Evolutionary conservation across 2,113 vertebrate genomes (phyloP).

Genomic region (Carassius auratus): DNA sequence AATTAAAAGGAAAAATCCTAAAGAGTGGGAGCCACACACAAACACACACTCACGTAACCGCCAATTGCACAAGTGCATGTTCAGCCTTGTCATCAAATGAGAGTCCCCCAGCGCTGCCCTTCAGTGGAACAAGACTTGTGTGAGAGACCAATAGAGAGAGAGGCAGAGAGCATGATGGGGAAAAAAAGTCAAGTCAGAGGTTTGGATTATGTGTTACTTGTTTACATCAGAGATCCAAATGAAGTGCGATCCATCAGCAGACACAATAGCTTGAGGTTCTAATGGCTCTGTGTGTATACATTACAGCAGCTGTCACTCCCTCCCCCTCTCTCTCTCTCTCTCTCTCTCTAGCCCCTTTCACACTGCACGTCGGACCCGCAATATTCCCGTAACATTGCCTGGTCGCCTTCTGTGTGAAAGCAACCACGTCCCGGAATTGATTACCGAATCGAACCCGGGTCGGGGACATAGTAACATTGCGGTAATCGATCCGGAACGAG

Average conservation of each 20-base stretch:
- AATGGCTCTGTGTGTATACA: constrained; percentile 53
- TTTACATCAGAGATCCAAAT: constrained; percentile 53
- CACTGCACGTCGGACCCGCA: too few relatives aligned
- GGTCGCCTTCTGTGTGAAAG: too few relatives aligned
- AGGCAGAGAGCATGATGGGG: constrained; percentile 1
- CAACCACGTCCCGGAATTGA: too few relatives aligned
- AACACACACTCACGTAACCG: neutral
- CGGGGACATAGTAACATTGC: too few relatives aligned
- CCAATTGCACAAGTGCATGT: constrained; percentile 27
- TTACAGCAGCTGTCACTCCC: constrained; percentile 27
- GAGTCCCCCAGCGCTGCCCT: constrained; percentile 40
- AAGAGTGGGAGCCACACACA: constrained; percentile 50
- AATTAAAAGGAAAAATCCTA: constrained; percentile 55
- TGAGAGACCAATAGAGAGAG: neutral
- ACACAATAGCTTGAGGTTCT: constrained; percentile 46
- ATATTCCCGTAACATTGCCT: too few relatives aligned
- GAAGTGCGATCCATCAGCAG: constrained; percentile 57
- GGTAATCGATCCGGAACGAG: too few relatives aligned
- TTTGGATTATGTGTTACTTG: constrained; percentile 51
- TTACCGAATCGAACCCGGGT: too few relatives aligned
- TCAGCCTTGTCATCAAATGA: constrained; percentile 48
- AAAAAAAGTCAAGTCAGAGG: constrained; percentile 9
- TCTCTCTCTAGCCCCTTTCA: too few relatives aligned
- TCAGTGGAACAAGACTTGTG: neutral
- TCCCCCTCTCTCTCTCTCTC: constrained; percentile 14